Percentiles rank a stretch among this genome's conserved stretches.
phyloP scores from a whole-genome alignment of 2,113 vertebrate species.

The Carettochelys insculpta region DNA sequence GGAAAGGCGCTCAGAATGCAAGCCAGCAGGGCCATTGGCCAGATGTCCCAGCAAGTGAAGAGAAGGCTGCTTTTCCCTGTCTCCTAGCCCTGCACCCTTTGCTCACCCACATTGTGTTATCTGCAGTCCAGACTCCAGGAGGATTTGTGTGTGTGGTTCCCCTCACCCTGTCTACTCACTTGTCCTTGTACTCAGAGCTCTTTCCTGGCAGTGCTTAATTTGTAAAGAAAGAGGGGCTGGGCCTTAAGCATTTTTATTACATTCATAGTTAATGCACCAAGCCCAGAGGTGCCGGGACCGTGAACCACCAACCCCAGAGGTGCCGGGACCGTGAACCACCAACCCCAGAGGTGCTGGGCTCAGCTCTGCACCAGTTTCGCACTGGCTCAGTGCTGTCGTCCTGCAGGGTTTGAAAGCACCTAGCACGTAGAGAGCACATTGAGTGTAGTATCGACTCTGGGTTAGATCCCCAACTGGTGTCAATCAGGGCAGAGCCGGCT shows the following conservation, averaged over 20 bases:
- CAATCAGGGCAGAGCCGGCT: not conserved
- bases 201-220: no score
- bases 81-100: accelerated
- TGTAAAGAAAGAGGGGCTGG: no score
- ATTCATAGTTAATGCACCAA: no score
- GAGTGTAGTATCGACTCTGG: no score
- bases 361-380: no score
- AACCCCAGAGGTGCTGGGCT: no score
- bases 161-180: not conserved
- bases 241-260: no score
- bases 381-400: not conserved
- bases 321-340: no score
- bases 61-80: not conserved
- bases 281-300: no score
- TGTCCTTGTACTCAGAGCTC: not conserved
- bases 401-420: not conserved
- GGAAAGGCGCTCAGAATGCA: not conserved
- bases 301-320: no score
- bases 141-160: not conserved
- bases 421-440: not conserved
- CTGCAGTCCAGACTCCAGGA: not conserved
- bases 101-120: not conserved
- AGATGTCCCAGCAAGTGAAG: not conserved
- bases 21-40: not conserved
- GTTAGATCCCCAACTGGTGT: not conserved